A percentile compares a stretch with the other conserved stretches of the same genome.
These are phyloP conservation scores for Lissocephala sabroskyi DNA, from an alignment of 2,888 invertebrate species.

Conservation along the genomic window DNA sequence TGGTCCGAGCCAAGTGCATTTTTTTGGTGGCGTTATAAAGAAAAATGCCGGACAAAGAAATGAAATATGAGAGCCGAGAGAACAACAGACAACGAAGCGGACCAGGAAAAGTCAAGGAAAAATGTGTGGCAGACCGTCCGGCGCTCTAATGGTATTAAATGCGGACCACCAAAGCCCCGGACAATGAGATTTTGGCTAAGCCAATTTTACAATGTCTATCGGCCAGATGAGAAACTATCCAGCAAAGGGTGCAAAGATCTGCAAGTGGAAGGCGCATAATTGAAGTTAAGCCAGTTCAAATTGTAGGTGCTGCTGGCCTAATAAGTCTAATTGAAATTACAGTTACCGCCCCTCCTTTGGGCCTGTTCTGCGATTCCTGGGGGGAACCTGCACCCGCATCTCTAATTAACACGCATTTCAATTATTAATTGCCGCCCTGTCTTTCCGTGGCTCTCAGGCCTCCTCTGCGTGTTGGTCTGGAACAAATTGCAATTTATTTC, in stretches of 20 bases:
- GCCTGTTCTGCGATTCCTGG: no score
- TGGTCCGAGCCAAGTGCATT: background rate
- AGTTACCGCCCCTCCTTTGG: constrained; percentile 40
- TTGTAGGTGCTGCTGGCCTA: background rate
- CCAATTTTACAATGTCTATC: background rate
- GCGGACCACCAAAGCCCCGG: constrained; percentile 11
- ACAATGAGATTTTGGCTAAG: constrained; percentile 10
- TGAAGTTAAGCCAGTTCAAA: no score
- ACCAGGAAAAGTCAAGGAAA: constrained; percentile 31
- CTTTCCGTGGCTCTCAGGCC: background rate
- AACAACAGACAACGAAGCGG: constrained; percentile 17
- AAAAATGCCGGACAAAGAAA: constrained; percentile 33
- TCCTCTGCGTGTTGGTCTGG: constrained; percentile 33
- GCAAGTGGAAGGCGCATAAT: no score
- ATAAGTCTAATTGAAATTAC: constrained; percentile 48
- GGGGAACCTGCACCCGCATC: background rate
- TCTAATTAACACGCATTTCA: constrained; percentile 61
- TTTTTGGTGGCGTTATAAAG: constrained; percentile 2
- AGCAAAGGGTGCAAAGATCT: no score
- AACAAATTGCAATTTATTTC: constrained; percentile 58
- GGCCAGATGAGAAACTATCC: no score
- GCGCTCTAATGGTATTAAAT: constrained; percentile 20
- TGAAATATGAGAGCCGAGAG: constrained; percentile 58
- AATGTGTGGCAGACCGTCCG: constrained; percentile 14
- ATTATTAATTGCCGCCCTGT: constrained; percentile 51